Percentiles rank a stretch among this genome's conserved stretches.
Conservation (phyloP, 92 coral and sea anemone genomes). For the Porites divaricata region DNA sequence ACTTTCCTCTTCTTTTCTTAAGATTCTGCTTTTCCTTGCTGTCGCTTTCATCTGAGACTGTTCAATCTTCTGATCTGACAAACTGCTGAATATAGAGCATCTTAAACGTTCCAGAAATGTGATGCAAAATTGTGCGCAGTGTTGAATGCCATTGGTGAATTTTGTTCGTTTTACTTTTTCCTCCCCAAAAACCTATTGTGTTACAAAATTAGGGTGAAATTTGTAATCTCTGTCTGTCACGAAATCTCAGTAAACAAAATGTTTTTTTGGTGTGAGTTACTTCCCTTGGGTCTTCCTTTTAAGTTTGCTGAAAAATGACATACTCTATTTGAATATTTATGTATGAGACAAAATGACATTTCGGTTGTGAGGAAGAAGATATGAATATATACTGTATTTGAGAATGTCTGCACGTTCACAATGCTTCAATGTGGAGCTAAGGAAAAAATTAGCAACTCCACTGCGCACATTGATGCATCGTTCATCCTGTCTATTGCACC, state of each 20-base stretch:
- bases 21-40: constrained; percentile 18
- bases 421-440: too few species aligned
- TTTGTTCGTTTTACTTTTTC: neutral
- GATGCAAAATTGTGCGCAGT: neutral
- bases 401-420: neutral
- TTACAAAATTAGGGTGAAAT: neutral
- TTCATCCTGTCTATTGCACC: neutral
- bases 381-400: too few species aligned
- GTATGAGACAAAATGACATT: too few species aligned
- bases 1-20: constrained; percentile 1
- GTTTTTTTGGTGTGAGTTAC: too few species aligned
- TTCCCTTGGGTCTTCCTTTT: too few species aligned
- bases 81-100: neutral
- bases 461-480: neutral
- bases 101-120: neutral
- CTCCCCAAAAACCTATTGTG: neutral
- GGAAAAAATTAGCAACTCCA: neutral
- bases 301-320: too few species aligned
- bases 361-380: too few species aligned
- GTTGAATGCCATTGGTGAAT: neutral
- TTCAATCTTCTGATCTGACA: neutral
- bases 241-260: too few species aligned
- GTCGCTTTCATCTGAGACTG: constrained; percentile 41
- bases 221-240: too few species aligned
- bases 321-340: too few species aligned